phyloP scores from a whole-genome alignment of 2,113 vertebrate species.

The Gambusia affinis region DNA sequence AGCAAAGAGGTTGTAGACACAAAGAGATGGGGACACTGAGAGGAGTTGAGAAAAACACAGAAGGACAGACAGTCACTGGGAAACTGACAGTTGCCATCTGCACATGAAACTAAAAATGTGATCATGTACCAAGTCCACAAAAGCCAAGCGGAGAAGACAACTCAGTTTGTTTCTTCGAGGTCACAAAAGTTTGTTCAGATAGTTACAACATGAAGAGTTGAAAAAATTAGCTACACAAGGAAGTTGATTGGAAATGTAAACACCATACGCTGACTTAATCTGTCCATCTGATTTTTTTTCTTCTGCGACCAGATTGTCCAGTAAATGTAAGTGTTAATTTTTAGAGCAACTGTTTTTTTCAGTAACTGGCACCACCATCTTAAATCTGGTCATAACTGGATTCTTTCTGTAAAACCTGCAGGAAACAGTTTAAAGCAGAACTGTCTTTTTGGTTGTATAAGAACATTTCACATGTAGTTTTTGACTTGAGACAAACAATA shows the following conservation, averaged over 20 bases:
- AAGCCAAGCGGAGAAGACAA: constrained; percentile 22
- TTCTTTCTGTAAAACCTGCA: neutral
- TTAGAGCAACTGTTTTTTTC: constrained; percentile 15
- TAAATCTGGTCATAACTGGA: constrained; percentile 14
- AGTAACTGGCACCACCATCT: constrained; percentile 1
- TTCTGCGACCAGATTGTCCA: constrained; percentile 20
- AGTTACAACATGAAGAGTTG: constrained; percentile 34
- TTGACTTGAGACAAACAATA: constrained; percentile 26
- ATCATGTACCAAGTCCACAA: constrained; percentile 23
- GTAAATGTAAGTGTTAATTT: constrained; percentile 12
- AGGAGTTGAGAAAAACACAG: constrained; percentile 31
- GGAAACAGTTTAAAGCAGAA: constrained; percentile 2
- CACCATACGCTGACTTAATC: constrained; percentile 36
- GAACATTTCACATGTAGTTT: neutral
- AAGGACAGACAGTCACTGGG: constrained; percentile 25
- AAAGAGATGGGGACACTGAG: constrained; percentile 36
- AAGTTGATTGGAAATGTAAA: constrained; percentile 39
- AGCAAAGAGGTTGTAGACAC: constrained; percentile 35
- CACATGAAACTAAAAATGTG: constrained; percentile 18
- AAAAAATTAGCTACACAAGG: constrained; percentile 32
- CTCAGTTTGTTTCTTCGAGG: neutral
- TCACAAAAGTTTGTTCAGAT: constrained; percentile 14
- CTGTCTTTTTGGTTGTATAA: constrained; percentile 14
- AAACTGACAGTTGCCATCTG: constrained; percentile 40
- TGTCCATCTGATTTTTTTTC: constrained; percentile 31